A percentile compares a stretch with the other conserved stretches of the same genome.
These are phyloP conservation scores for Halyomorpha halys DNA, from an alignment of 1,140 invertebrate species.

Conservation along the genomic window DNA sequence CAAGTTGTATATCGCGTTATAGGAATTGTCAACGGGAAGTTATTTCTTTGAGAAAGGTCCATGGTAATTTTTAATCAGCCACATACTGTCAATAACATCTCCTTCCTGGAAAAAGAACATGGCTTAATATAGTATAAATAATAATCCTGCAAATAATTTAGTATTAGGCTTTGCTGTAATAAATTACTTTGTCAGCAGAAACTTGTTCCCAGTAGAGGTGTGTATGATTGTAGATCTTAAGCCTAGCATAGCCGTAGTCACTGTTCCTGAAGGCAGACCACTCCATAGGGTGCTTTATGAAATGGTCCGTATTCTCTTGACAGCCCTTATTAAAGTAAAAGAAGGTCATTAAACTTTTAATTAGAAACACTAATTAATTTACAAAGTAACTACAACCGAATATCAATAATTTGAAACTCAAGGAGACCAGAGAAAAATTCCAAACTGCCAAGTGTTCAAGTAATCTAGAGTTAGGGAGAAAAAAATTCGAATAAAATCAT, in stretches of 20 bases:
- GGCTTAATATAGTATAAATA: too few relatives aligned
- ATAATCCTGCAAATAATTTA: neutral
- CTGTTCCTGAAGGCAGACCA: constrained; percentile 76
- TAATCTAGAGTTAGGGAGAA: too few relatives aligned
- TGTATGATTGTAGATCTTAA: constrained; percentile 68
- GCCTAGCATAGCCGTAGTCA: constrained; percentile 87
- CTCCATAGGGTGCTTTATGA: constrained; percentile 38
- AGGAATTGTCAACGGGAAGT: too few relatives aligned
- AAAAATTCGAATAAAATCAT: too few relatives aligned
- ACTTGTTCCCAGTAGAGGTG: constrained; percentile 88
- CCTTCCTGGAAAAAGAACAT: constrained; percentile 38
- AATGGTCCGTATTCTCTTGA: constrained; percentile 44
- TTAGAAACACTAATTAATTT: too few relatives aligned
- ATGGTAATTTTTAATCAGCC: constrained; percentile 59
- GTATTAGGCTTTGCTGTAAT: too few relatives aligned
- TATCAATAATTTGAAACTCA: too few relatives aligned
- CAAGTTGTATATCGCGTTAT: too few relatives aligned
- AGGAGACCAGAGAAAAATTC: too few relatives aligned
- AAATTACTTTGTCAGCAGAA: constrained; percentile 58
- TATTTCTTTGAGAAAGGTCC: constrained; percentile 20
- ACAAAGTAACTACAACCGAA: too few relatives aligned
- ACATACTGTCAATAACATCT: constrained; percentile 60
- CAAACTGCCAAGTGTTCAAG: too few relatives aligned
- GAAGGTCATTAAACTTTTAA: too few relatives aligned
- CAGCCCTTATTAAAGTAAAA: constrained; percentile 40